Conservation (phyloP, 1,140 invertebrate species). For the Diprion similis region DNA sequence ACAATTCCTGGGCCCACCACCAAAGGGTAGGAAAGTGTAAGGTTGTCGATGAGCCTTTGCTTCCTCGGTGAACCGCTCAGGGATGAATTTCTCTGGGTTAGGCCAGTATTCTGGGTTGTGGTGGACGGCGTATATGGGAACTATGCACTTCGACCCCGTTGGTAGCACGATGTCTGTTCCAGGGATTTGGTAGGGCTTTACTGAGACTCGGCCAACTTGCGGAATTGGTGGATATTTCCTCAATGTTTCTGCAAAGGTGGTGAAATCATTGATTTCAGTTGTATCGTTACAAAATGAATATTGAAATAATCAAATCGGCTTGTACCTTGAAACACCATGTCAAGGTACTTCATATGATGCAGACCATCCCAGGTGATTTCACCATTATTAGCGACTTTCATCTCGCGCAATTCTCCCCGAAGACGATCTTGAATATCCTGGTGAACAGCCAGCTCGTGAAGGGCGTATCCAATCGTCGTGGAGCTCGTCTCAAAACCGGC, state of each 20-base stretch:
- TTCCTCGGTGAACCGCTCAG: conserved; percentile 69
- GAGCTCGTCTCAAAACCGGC: conserved; percentile 42
- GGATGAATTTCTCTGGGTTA: conserved; percentile 72
- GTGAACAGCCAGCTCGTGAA: conserved; percentile 64
- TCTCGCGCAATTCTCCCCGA: conserved; percentile 58
- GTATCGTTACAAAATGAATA: too few species aligned
- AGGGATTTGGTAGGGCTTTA: conserved; percentile 61
- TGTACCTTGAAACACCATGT: conserved; percentile 56
- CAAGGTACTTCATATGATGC: conserved; percentile 53
- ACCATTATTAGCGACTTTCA: conserved; percentile 25
- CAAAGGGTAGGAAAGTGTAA: conserved; percentile 65
- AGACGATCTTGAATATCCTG: conserved; percentile 64
- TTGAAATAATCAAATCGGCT: too few species aligned
- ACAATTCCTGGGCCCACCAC: conserved; percentile 65
- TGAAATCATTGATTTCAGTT: too few species aligned
- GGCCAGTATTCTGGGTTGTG: conserved; percentile 68
- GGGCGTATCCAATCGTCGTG: conserved; percentile 62
- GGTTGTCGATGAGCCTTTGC: conserved; percentile 49
- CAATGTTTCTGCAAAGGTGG: conserved; percentile 60
- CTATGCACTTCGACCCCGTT: conserved; percentile 59
- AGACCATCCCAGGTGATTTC: conserved; percentile 52
- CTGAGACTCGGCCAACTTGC: conserved; percentile 60
- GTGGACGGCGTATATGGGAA: conserved; percentile 69
- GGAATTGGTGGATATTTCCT: conserved; percentile 66
- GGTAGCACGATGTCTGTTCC: conserved; percentile 58